Percentiles rank a stretch among this genome's conserved stretches.
These are phyloP conservation scores for Drosophila nebulosa DNA, from an alignment of 1,140 invertebrate species.

Conservation along the genomic window DNA sequence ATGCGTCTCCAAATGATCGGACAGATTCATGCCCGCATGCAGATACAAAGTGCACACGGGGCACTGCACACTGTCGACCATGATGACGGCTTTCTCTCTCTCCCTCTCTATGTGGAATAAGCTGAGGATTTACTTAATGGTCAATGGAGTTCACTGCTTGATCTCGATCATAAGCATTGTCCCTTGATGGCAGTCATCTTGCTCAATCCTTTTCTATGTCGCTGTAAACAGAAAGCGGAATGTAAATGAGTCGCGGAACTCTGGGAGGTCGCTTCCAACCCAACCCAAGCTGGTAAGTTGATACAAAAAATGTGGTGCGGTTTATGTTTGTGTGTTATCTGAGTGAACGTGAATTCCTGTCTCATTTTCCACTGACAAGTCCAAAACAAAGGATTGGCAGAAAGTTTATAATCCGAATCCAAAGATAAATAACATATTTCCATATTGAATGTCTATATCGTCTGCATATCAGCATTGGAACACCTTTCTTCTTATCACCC, in stretches of 20 bases:
- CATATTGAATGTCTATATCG: too few species aligned
- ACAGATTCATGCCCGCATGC: constrained; percentile 89
- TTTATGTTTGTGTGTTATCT: too few species aligned
- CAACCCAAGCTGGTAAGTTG: constrained; percentile 14
- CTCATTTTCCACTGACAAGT: too few species aligned
- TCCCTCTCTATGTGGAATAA: background rate
- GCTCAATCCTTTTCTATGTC: constrained; percentile 41
- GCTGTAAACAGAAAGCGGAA: constrained; percentile 38
- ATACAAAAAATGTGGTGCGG: constrained; percentile 39
- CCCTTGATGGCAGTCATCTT: constrained; percentile 46
- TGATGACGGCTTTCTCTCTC: constrained; percentile 55
- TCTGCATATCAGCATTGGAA: too few species aligned
- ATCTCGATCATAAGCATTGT: constrained; percentile 59
- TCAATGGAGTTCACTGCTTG: constrained; percentile 5
- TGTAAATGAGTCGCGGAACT: background rate
- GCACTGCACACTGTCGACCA: constrained; percentile 85
- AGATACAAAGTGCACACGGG: constrained; percentile 91
- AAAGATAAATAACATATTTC: too few species aligned
- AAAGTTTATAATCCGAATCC: too few species aligned
- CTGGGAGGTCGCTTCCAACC: background rate
- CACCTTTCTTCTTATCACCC: too few species aligned
- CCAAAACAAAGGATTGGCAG: too few species aligned
- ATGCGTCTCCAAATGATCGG: constrained; percentile 90
- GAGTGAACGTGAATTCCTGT: too few species aligned
- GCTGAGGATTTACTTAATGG: background rate